A percentile compares a stretch with the other conserved stretches of the same genome.
Evolutionary conservation across 2,113 vertebrate genomes (phyloP).

Genomic region (Anas platyrhynchos): DNA sequence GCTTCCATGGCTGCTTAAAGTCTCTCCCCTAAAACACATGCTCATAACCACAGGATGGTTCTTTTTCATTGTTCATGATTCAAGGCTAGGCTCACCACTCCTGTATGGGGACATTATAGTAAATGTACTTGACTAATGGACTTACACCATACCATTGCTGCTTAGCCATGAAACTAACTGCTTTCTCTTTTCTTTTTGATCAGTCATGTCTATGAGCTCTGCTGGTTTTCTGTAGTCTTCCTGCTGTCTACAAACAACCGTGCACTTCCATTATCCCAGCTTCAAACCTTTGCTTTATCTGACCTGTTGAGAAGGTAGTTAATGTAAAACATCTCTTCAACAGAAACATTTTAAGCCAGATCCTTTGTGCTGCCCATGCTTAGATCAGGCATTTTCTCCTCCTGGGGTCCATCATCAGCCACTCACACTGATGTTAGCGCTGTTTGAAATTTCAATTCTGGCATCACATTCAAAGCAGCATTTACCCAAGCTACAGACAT

Average conservation of each 20-base stretch:
- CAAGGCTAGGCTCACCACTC: background rate
- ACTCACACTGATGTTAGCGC: background rate
- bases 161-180: background rate
- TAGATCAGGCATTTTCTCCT: background rate
- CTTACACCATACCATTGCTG: background rate
- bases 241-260: background rate
- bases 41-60: background rate
- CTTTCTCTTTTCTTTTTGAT: background rate
- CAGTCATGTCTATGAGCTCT: background rate
- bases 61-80: background rate
- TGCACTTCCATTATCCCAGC: background rate
- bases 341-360: background rate
- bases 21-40: background rate
- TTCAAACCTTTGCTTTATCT: background rate
- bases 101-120: accelerated
- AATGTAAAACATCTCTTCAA: background rate
- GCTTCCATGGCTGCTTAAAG: background rate
- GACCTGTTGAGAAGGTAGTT: background rate
- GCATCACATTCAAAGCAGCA: background rate
- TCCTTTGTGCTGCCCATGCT: accelerated
- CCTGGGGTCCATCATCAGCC: accelerated
- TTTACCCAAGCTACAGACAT: background rate
- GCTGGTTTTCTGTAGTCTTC: background rate
- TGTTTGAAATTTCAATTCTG: background rate
- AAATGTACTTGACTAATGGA: background rate